Base-by-base conservation (phyloP, 1,140 invertebrate genomes). In the Drosophila persimilis region DNA sequence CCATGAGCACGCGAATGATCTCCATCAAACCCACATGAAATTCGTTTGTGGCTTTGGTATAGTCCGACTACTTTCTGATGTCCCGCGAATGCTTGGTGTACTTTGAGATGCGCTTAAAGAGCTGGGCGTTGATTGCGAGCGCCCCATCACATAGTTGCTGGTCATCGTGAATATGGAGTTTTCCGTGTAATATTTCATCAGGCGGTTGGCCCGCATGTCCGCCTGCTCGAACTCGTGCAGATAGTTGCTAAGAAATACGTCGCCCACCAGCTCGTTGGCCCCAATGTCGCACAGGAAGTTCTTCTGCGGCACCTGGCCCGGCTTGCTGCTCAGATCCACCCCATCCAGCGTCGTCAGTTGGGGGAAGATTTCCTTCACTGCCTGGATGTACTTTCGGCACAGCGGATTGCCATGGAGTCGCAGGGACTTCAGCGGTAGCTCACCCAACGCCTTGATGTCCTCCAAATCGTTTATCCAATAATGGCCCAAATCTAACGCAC, bases 351-450 rank as follows among this genome's bases (percentile, higher is more conserved):
- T 80, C 9, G 51, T 51, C 2, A 90, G 44, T 15, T 77, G 80
- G 0, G 92, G 90, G 59, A 93, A 93, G 43, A 93, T 66, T 46
- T 91, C 74, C 43, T 60, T 91, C 0, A 92, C 65, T 3, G 92
- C 90, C 35, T 72, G 80, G 1, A 93, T 15, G 15, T 15, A 15
- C 15, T 15, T 15, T 15, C 15, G 15, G 15, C 15, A 15, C 15
- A 15, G 15, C 15, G 15, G 15, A 15, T 15, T 15, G 15, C 15
- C 15, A 15, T 15, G 15, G 15, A 15, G 15, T 15, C 15, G 15
- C 15, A 15, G 15, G 15, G 15, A 15, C 15, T 15, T 15, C 15
- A 15, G 15, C 15, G 15, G 15, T n/a, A n/a, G n/a, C n/a, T n/a
- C n/a, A n/a, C n/a, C n/a, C n/a, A n/a, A n/a, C n/a, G n/a, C n/a